Base-by-base conservation (phyloP, 2,113 vertebrate genomes). In the Apteryx owenii region DNA sequence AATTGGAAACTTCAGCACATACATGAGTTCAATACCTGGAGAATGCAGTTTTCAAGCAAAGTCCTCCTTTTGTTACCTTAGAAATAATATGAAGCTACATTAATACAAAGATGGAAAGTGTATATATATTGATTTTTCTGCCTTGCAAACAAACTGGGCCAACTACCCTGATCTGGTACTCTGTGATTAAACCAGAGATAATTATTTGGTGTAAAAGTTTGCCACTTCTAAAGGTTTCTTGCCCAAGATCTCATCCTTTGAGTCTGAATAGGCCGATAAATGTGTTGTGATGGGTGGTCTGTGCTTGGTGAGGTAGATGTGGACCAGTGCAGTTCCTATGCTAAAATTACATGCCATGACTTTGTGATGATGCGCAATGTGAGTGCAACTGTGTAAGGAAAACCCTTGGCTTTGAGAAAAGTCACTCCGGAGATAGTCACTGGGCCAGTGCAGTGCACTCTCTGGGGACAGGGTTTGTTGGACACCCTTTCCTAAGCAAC, bases 271-370 rank as follows among this genome's bases (percentile, higher is more conserved):
- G 7, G 29, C 66, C 53, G 33, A 7, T 25, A 60, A 60, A 25
- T 69, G 15, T 62, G 26, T 56, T 53, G 33, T 36, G 29, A 14
- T 64, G n/a, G 7, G 7, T 76, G 51, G 18, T 46, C 65, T 58
- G 9, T 1, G 54, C 14, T 31, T 31, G 0, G 5, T 64, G 48
- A 70, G 42, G 48, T 75, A 29, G 0, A 2, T 44, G 50, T 51
- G 21, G 42, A 58, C n/a, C 22, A 64, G 21, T 56, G 46, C 0
- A 0, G 2, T 25, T 60, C 10, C 1, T 31, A 10, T 20, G 42
- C 12, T 64, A 64, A 85, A 62, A 17, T 9, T 28, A 9, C 14
- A 13, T 12, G 13, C 10, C 89, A 4, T 62, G 61, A 36, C 21
- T 56, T 69, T 56, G 23, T 44, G 25, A 76, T 31, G 36, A 51